Conservation (phyloP, 1,140 invertebrate genomes). For the Drosophila truncata region DNA sequence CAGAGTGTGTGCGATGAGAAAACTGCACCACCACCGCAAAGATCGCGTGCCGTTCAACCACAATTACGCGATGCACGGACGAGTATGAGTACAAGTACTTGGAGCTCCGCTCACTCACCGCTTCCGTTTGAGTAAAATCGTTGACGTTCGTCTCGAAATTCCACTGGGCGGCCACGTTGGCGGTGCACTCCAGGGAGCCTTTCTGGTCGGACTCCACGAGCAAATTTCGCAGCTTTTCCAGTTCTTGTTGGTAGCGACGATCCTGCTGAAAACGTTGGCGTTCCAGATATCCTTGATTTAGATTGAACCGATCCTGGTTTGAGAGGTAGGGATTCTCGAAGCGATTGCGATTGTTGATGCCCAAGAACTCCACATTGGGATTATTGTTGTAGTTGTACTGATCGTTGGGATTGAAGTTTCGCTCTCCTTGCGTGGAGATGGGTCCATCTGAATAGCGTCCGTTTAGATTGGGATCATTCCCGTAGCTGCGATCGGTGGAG, state of each 20-base stretch:
- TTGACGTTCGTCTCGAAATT: conserved; percentile 95
- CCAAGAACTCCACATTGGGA: conserved; percentile 68
- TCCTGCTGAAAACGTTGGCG: conserved; percentile 79
- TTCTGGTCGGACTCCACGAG: conserved; percentile 90
- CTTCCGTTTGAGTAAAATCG: conserved; percentile 91
- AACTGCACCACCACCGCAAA: conserved; percentile 33
- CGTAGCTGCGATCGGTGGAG: conserved; percentile 58
- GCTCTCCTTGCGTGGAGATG: conserved; percentile 18
- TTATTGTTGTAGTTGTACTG: conserved; percentile 66
- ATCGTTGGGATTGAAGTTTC: conserved; percentile 54
- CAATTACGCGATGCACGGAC: conserved; percentile 42
- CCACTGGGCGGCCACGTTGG: conserved; percentile 94
- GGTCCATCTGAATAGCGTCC: conserved; percentile 28
- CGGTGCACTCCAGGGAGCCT: conserved; percentile 91
- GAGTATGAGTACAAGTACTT: conserved; percentile 11
- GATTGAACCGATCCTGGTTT: conserved; percentile 80
- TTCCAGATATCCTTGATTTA: conserved; percentile 70
- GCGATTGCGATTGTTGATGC: conserved; percentile 63
- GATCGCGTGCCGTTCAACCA: conserved; percentile 63
- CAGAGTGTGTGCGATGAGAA: conserved; percentile 42
- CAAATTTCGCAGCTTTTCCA: conserved; percentile 85
- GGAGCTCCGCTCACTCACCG: conserved; percentile 88
- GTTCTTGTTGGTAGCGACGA: conserved; percentile 77
- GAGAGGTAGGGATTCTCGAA: conserved; percentile 73
- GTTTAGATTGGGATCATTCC: conserved; percentile 45